Evolutionary conservation across 1,140 invertebrate species (phyloP).

Genomic region (Cotesia chilonis): DNA sequence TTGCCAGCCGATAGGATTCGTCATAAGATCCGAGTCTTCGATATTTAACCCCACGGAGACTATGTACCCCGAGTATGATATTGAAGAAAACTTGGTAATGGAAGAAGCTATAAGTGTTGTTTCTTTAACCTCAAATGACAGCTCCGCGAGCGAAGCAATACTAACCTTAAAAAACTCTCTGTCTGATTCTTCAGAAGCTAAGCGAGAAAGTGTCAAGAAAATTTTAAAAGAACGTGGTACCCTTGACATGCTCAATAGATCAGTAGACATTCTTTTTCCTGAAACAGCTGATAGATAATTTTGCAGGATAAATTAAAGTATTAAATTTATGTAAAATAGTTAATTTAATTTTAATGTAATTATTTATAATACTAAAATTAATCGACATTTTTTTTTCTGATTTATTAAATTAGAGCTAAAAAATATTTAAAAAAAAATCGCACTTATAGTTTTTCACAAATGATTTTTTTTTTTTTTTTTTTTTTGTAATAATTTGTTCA

Average conservation of each 20-base stretch:
- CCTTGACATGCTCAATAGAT: constrained; percentile 21
- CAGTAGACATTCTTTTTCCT: constrained; percentile 26
- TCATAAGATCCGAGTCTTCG: constrained; percentile 7
- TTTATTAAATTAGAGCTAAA: neutral
- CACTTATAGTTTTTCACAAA: too few species aligned
- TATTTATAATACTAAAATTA: neutral
- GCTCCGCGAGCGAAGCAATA: constrained; percentile 1
- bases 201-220: neutral
- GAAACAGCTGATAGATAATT: constrained; percentile 22
- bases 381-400: neutral
- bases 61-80: constrained; percentile 52
- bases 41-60: constrained; percentile 41
- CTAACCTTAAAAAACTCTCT: neutral
- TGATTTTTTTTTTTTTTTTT: too few species aligned
- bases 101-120: too few species aligned
- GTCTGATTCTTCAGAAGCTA: neutral
- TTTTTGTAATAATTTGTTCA: too few species aligned
- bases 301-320: neutral
- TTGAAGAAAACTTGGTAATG: constrained; percentile 45
- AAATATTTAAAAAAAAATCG: too few species aligned
- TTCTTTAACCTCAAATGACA: neutral
- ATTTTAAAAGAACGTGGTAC: constrained; percentile 19
- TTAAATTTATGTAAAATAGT: neutral
- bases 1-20: constrained; percentile 33
- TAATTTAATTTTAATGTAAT: neutral